Percentiles rank a stretch among this genome's conserved stretches.
phyloP scores from a whole-genome alignment of 2,113 vertebrate species.

The Tragulus kanchil region DNA sequence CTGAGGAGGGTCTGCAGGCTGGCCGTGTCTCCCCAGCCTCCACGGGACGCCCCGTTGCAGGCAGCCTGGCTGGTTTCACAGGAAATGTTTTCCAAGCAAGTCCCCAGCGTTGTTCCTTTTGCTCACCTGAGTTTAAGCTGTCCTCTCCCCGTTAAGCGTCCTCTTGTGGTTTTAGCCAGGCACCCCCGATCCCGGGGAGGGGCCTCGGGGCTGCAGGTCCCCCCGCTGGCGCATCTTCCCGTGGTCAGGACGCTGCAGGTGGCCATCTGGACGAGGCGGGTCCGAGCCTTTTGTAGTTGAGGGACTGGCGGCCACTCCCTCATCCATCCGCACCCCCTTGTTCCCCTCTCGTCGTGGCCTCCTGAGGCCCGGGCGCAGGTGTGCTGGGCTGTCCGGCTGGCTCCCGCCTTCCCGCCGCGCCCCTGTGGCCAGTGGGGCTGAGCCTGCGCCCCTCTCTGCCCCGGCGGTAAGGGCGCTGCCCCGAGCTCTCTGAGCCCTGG shows the following conservation, averaged over 20 bases:
- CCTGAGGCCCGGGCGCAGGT: not conserved
- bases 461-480: not conserved
- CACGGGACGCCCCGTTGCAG: too few relatives aligned
- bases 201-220: not conserved
- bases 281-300: not conserved
- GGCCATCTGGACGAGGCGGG: not conserved
- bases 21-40: not conserved
- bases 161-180: not conserved
- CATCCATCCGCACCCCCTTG: not conserved
- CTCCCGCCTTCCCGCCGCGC: not conserved
- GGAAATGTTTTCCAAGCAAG: not conserved
- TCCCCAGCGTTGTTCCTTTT: too few relatives aligned
- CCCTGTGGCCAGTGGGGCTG: too few relatives aligned
- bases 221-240: not conserved
- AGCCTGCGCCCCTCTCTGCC: not conserved
- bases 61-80: not conserved
- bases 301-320: not conserved
- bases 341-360: not conserved
- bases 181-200: not conserved
- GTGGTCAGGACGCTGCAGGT: fast-evolving
- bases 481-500: not conserved
- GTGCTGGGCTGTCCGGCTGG: not conserved
- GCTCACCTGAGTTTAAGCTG: not conserved
- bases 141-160: fast-evolving
- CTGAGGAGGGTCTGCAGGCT: not conserved